phyloP scores from a whole-genome alignment of 1,140 invertebrate genomes.

The Lepidurus packardi region DNA sequence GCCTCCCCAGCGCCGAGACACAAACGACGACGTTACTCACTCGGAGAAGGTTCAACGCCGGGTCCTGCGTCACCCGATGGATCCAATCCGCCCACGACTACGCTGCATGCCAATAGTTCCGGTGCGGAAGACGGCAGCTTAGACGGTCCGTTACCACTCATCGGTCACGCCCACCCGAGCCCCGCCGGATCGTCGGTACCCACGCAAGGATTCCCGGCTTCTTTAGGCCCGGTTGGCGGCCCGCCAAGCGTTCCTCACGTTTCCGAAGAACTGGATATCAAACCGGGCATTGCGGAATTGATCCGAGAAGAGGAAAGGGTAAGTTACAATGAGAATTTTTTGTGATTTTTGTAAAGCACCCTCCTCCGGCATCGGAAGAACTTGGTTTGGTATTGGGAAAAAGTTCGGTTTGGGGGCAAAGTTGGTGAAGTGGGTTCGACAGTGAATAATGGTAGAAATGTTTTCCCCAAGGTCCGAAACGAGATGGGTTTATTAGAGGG shows the following conservation, averaged over 20 bases:
- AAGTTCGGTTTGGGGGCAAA: conserved; percentile 3
- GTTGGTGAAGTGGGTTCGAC: not conserved
- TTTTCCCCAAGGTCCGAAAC: not conserved
- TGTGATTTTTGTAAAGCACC: not conserved
- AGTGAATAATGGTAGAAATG: not conserved
- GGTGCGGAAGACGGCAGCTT: conserved; percentile 31
- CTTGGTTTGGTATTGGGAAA: not conserved
- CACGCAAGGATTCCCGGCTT: conserved; percentile 40
- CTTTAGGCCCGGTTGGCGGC: conserved; percentile 43
- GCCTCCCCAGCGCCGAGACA: conserved; percentile 23
- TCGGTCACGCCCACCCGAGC: conserved; percentile 33
- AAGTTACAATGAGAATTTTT: conserved; percentile 49
- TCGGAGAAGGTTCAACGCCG: conserved; percentile 24
- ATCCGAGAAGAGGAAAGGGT: conserved; percentile 91
- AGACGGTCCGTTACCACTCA: conserved; percentile 29
- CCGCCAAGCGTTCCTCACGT: conserved; percentile 44
- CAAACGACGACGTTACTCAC: conserved; percentile 32
- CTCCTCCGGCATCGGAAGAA: not conserved
- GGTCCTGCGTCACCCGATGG: conserved; percentile 34
- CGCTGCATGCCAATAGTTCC: conserved; percentile 11
- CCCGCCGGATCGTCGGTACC: conserved; percentile 38
- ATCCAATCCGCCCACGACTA: not conserved
- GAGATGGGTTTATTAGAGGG: conserved; percentile 21
- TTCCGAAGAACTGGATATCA: conserved; percentile 79
- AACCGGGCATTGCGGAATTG: conserved; percentile 89